Conservation (phyloP, 2,888 invertebrate genomes). For the Drosophila melanosoma region DNA sequence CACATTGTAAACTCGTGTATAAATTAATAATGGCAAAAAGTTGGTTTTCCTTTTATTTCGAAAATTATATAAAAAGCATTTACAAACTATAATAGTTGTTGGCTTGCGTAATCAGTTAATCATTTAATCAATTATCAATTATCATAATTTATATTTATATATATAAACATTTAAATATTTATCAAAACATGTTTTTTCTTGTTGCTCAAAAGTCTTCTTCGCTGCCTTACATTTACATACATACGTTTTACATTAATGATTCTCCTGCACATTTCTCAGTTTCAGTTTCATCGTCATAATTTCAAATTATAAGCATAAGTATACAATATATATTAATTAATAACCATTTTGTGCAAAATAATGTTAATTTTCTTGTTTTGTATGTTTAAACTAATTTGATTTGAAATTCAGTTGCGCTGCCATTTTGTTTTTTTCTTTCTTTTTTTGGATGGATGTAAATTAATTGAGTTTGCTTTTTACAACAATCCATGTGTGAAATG, state of each 20-base stretch:
- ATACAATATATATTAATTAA: conserved; percentile 47
- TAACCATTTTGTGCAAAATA: conserved; percentile 75
- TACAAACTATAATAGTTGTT: conserved; percentile 81
- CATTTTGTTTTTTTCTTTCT: conserved; percentile 56
- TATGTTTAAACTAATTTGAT: conserved; percentile 73
- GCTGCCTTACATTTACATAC: conserved; percentile 76
- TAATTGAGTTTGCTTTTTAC: conserved; percentile 65
- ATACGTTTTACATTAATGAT: conserved; percentile 69
- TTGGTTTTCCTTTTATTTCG: conserved; percentile 70
- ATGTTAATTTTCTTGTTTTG: conserved; percentile 36
- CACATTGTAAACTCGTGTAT: conserved; percentile 59
- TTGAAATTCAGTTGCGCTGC: conserved; percentile 79
- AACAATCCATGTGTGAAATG: conserved; percentile 67
- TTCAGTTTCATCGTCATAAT: conserved; percentile 36
- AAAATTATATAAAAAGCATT: conserved; percentile 81
- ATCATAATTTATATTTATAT: conserved; percentile 59
- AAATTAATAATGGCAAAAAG: conserved; percentile 78
- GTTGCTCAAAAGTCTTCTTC: conserved; percentile 82
- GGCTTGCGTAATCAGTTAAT: conserved; percentile 77
- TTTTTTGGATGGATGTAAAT: conserved; percentile 78
- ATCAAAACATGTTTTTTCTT: conserved; percentile 82
- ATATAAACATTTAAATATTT: conserved; percentile 80
- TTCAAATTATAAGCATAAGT: conserved; percentile 70
- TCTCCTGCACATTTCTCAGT: conserved; percentile 53
- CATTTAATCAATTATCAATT: conserved; percentile 64